Evolutionary conservation across 2,888 invertebrate species (phyloP).

Genomic region (Tholera decimalis): DNA sequence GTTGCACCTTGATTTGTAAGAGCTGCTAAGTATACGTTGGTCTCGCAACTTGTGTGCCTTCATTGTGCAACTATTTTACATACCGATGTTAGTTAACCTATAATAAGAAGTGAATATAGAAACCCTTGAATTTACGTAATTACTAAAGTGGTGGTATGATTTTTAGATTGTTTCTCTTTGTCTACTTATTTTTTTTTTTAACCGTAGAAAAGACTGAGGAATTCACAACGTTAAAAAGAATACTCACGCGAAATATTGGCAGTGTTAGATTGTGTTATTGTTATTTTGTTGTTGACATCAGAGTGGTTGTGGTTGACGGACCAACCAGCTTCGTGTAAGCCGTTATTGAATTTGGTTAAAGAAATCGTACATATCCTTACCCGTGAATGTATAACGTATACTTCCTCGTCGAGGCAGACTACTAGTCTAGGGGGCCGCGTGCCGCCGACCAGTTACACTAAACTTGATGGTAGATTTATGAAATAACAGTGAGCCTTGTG

Average conservation of each 20-base stretch:
- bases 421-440: constrained; percentile 76
- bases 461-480: constrained; percentile 79
- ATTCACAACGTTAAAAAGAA: constrained; percentile 86
- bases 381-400: constrained; percentile 83
- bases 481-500: constrained; percentile 88
- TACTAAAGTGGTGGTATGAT: constrained; percentile 73
- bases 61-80: constrained; percentile 88
- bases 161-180: constrained; percentile 75
- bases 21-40: constrained; percentile 67
- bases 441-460: constrained; percentile 73
- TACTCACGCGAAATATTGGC: constrained; percentile 86
- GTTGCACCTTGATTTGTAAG: constrained; percentile 65
- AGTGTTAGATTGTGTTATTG: constrained; percentile 80
- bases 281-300: constrained; percentile 77
- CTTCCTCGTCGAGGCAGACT: constrained; percentile 77
- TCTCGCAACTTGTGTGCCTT: constrained; percentile 76
- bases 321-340: constrained; percentile 81
- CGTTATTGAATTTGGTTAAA: constrained; percentile 77
- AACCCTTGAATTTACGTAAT: constrained; percentile 86
- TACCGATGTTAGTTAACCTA: constrained; percentile 89
- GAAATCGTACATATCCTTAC: constrained; percentile 90
- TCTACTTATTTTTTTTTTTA: constrained; percentile 82
- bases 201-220: constrained; percentile 89
- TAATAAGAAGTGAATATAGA: constrained; percentile 81
- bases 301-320: constrained; percentile 86